Percentiles rank a stretch among this genome's conserved stretches.
phyloP scores from a whole-genome alignment of 2,113 vertebrate genomes.

The Brevimyrus niger region DNA sequence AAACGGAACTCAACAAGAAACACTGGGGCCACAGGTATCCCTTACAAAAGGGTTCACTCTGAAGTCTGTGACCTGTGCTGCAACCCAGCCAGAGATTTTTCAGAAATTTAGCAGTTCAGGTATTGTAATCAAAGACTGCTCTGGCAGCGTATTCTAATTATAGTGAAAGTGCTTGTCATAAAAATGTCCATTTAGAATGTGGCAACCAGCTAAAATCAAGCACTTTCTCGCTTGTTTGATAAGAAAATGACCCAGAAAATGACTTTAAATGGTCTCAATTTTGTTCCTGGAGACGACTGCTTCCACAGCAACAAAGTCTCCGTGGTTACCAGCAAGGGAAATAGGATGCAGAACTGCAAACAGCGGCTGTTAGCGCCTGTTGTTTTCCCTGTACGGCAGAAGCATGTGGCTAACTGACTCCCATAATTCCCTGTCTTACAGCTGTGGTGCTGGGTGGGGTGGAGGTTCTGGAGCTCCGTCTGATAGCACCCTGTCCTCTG shows the following conservation, averaged over 20 bases:
- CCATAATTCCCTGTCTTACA: not conserved
- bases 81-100: not conserved
- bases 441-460: not conserved
- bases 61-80: not conserved
- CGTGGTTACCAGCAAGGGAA: not conserved
- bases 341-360: not conserved
- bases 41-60: not conserved
- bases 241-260: not conserved
- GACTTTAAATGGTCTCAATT: not conserved
- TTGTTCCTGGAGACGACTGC: not conserved
- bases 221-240: not conserved
- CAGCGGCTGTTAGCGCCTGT: not conserved
- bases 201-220: not conserved
- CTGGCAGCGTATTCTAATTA: not conserved
- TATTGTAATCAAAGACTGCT: not conserved
- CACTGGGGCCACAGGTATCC: not conserved
- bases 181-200: not conserved
- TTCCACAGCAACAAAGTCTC: not conserved
- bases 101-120: not conserved
- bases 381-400: not conserved
- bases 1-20: not conserved
- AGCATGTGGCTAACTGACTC: not conserved
- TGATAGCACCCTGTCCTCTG: not conserved
- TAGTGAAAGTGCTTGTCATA: not conserved
- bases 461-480: not conserved